Percentiles rank a stretch among this genome's conserved stretches.
Conservation (phyloP, 2,113 vertebrate genomes). For the Bubalus kerabau region DNA sequence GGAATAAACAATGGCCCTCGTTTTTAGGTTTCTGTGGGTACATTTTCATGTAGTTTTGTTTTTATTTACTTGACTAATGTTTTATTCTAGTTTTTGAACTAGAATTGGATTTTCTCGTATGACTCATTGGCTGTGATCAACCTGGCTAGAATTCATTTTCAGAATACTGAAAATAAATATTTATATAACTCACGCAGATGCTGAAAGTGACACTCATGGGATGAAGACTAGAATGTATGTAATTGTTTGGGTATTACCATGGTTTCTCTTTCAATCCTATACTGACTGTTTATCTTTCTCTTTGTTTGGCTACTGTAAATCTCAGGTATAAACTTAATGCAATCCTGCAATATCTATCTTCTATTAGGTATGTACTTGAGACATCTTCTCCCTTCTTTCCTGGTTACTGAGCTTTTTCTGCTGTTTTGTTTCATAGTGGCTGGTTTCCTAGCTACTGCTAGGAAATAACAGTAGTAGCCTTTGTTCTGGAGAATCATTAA, state of each 20-base stretch:
- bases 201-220: not conserved
- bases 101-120: not conserved
- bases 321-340: not conserved
- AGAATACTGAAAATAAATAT: not conserved
- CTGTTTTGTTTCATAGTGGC: not conserved
- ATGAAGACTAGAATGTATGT: not conserved
- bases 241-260: not conserved
- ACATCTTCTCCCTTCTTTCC: not conserved
- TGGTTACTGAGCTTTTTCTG: not conserved
- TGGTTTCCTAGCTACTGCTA: not conserved
- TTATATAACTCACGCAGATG: not conserved
- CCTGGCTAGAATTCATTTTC: not conserved
- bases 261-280: not conserved
- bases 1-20: not conserved
- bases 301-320: not conserved
- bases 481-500: conserved; percentile 17
- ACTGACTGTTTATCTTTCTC: not conserved
- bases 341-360: not conserved
- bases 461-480: not conserved
- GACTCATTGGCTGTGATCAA: not conserved
- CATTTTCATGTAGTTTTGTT: not conserved
- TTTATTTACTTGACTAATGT: not conserved
- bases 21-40: not conserved
- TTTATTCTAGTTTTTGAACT: not conserved
- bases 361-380: not conserved